Conservation (phyloP, 2,113 vertebrate genomes). For the Anhinga rufa region DNA sequence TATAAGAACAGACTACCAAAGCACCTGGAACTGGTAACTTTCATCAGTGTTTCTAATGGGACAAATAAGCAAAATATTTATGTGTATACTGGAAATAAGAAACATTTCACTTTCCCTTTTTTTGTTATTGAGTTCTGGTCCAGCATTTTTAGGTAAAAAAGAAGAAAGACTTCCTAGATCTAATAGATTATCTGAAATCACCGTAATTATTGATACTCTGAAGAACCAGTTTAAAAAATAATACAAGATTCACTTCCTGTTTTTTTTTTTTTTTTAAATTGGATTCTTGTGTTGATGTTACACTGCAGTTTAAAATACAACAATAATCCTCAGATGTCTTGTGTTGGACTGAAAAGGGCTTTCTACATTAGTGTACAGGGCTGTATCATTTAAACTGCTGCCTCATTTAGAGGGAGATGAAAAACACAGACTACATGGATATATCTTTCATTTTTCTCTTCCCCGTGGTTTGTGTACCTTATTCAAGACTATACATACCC, state of each 20-base stretch:
- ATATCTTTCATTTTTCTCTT: background rate
- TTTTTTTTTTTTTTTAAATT: background rate
- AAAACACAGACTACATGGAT: background rate
- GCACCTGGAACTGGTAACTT: background rate
- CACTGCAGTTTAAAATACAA: background rate
- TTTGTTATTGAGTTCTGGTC: background rate
- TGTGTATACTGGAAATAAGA: background rate
- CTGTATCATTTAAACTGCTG: background rate
- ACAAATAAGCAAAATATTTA: background rate
- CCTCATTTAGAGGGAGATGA: background rate
- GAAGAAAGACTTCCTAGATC: background rate
- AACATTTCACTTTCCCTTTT: background rate
- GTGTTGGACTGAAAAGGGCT: background rate
- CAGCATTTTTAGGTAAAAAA: background rate
- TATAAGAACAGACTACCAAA: background rate
- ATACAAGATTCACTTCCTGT: background rate
- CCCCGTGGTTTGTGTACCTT: background rate
- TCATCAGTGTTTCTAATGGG: background rate
- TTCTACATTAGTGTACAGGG: background rate
- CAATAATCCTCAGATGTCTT: rapidly evolving
- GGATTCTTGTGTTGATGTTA: background rate
- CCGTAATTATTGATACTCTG: background rate
- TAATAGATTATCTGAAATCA: background rate
- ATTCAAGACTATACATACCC: background rate
- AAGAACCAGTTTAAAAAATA: background rate